Evolutionary conservation across 2,797 vertebrate genomes (phyloP).

Genomic region (Xenentodon cancila): DNA sequence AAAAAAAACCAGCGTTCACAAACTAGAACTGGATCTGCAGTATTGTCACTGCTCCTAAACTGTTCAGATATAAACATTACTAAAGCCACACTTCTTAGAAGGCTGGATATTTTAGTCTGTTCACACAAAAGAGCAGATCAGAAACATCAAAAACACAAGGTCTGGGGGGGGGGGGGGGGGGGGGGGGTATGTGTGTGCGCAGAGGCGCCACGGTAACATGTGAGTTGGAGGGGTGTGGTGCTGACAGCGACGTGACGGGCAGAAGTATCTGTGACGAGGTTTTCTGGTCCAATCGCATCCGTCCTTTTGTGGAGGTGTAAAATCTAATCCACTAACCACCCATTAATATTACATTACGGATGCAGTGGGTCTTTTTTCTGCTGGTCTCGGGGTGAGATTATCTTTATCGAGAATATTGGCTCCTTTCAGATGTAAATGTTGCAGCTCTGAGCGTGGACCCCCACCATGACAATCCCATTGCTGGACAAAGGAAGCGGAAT

Average conservation of each 20-base stretch:
- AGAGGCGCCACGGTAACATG: slow-evolving; percentile 20
- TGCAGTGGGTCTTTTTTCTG: not conserved
- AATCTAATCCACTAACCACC: too few relatives aligned
- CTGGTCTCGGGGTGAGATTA: slow-evolving; percentile 4
- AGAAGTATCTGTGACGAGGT: slow-evolving; percentile 15
- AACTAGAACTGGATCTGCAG: too few relatives aligned
- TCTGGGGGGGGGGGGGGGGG: too few relatives aligned
- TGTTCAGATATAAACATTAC: too few relatives aligned
- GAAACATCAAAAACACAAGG: too few relatives aligned
- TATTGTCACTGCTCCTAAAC: too few relatives aligned
- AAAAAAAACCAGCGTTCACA: too few relatives aligned
- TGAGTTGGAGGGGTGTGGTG: slow-evolving; percentile 64
- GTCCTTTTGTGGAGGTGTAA: not conserved
- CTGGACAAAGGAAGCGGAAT: slow-evolving; percentile 51
- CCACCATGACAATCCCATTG: slow-evolving; percentile 55
- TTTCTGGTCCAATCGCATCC: not conserved
- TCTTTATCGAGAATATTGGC: slow-evolving; percentile 18
- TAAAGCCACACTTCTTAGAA: too few relatives aligned
- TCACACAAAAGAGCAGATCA: too few relatives aligned
- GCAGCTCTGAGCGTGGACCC: slow-evolving; percentile 21
- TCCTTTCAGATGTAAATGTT: slow-evolving; percentile 57
- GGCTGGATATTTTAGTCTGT: too few relatives aligned
- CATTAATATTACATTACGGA: not conserved
- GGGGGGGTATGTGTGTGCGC: slow-evolving; percentile 8
- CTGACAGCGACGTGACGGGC: slow-evolving; percentile 11